Base-by-base conservation (phyloP, 2,113 vertebrate genomes). In the Hydrochoerus hydrochaeris region DNA sequence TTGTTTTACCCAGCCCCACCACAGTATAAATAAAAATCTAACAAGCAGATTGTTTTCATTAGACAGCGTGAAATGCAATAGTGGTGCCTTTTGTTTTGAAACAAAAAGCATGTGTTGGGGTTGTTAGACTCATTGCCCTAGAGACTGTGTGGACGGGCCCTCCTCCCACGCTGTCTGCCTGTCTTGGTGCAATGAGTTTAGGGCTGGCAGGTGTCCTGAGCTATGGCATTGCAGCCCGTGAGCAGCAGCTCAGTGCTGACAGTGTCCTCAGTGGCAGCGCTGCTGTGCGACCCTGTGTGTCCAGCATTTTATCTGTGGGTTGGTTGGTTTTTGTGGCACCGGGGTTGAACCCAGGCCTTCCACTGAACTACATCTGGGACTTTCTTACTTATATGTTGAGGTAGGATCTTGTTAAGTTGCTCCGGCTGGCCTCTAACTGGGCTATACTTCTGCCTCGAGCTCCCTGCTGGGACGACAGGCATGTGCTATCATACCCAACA, bases 31-130 rank as follows among this genome's bases (percentile, higher is more conserved):
- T 83, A 28, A 38, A 86, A 88, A 62, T 85, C 24, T 24, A 85
- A 78, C 19, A 67, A 57, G 44, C 67, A 86, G 62, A 52, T 75
- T 88, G 20, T 78, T 77, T 90, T 92, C 58, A 90, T 80, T 92
- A 46, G 80, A 85, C 78, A 77, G 38, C 57, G 95, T 87, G 73
- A 63, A 44, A 52, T 80, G 35, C 41, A 85, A 28, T 93, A 69
- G 88, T 63, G 1, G 12, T 89, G 22, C 60, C 22, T 63, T 24
- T 60, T 73, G 67, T 63, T 57, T 73, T 38, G 77, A 77, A 65
- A 86, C 38, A n/a, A 54, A 54, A 90, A 85, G 35, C 35, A 4
- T 86, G 57, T 28, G 41, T 35, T 9, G 58, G 54, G 41, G 85
- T 83, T 54, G 35, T 77, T 54, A 82, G n/a, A 82, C 30, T 20